phyloP scores from a whole-genome alignment of 2,113 vertebrate genomes.

The Ramphastos sulfuratus region DNA sequence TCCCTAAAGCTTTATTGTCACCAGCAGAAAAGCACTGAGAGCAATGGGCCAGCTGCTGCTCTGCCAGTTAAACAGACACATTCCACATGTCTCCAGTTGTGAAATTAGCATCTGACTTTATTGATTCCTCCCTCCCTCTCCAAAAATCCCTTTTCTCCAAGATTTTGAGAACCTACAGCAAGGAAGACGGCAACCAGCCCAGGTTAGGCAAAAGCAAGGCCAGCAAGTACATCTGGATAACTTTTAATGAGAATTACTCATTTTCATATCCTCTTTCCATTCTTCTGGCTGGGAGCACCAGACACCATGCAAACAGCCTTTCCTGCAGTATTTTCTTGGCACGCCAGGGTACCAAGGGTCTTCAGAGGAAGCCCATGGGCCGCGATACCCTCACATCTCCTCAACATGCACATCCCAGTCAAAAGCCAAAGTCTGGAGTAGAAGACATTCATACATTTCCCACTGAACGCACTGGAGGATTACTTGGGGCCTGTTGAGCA shows the following conservation, averaged over 20 bases:
- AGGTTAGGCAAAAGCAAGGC: background rate
- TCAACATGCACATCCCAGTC: background rate
- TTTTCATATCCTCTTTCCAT: background rate
- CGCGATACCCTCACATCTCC: background rate
- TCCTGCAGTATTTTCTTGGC: background rate
- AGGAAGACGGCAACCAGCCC: background rate
- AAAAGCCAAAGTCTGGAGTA: background rate
- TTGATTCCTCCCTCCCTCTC: background rate
- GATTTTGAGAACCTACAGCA: background rate
- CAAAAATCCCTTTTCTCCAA: background rate
- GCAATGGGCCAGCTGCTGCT: background rate
- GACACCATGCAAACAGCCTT: background rate
- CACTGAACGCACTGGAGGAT: background rate
- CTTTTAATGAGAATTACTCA: background rate
- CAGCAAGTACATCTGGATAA: background rate
- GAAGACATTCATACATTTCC: background rate
- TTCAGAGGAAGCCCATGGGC: background rate
- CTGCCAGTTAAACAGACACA: background rate
- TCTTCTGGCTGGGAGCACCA: background rate
- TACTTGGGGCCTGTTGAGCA: background rate
- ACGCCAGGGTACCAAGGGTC: background rate
- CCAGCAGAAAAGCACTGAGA: background rate
- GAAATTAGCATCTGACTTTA: slow-evolving; percentile 3
- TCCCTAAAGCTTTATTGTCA: background rate
- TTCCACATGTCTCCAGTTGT: background rate